phyloP scores from a whole-genome alignment of 2,888 invertebrate genomes.

The Xylocampa areola region DNA sequence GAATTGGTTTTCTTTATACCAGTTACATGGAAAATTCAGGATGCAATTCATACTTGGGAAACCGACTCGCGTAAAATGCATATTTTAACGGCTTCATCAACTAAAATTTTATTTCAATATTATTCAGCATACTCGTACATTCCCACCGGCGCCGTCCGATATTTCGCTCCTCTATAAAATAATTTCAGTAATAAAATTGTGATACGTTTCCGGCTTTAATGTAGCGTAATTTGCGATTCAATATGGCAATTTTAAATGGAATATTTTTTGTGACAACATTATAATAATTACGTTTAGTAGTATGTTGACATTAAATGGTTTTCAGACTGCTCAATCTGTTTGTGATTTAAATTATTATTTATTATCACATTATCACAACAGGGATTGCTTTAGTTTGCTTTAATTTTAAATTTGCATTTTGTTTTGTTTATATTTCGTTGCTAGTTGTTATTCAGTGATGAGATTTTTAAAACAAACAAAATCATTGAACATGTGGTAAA shows the following conservation, averaged over 20 bases:
- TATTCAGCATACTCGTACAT: not conserved
- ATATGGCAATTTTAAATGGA: not conserved
- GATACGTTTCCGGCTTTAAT: slow-evolving; percentile 2
- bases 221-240: not conserved
- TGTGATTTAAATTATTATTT: not conserved
- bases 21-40: slow-evolving; percentile 33
- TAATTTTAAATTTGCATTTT: too few species aligned
- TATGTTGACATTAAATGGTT: not conserved
- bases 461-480: too few species aligned
- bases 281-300: not conserved
- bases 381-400: too few species aligned
- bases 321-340: not conserved
- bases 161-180: not conserved
- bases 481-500: too few species aligned
- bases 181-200: slow-evolving; percentile 1
- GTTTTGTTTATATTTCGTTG: too few species aligned
- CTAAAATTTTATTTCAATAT: slow-evolving; percentile 13
- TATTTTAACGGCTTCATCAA: slow-evolving; percentile 8
- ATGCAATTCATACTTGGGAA: slow-evolving; percentile 44
- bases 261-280: not conserved
- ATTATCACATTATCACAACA: too few species aligned
- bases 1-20: slow-evolving; percentile 21
- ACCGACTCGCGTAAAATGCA: slow-evolving; percentile 19
- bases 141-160: not conserved
- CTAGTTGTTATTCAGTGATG: too few species aligned